Conservation (phyloP, 2,113 vertebrate genomes). For the Podilymbus podiceps region DNA sequence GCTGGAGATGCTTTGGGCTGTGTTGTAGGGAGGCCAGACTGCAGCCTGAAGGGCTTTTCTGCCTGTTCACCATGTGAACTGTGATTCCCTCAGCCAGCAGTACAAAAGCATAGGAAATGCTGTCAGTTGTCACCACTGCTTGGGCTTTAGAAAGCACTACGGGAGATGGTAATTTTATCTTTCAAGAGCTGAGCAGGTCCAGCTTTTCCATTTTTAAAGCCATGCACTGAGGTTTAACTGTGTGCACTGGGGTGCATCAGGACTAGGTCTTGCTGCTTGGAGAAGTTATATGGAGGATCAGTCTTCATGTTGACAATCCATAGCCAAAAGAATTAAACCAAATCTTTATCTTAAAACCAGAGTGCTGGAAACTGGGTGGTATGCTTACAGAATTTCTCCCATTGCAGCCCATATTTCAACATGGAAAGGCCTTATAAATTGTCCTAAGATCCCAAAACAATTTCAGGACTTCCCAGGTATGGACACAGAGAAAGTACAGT, state of each 20-base stretch:
- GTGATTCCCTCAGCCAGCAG: background rate
- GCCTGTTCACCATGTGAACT: background rate
- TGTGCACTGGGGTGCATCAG: background rate
- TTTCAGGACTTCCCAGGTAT: background rate
- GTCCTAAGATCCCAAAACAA: background rate
- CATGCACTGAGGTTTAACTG: background rate
- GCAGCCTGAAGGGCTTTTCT: background rate
- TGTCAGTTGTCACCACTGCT: background rate
- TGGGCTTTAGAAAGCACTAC: background rate
- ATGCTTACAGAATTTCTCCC: background rate
- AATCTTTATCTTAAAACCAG: background rate
- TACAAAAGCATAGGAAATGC: too few relatives aligned
- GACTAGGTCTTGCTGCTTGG: background rate
- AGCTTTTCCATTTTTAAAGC: background rate
- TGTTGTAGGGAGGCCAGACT: background rate
- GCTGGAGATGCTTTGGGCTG: background rate
- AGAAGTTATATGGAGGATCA: background rate
- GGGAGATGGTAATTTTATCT: background rate
- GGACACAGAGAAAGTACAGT: rapidly evolving
- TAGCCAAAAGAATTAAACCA: background rate
- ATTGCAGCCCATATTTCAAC: background rate
- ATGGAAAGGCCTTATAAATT: background rate
- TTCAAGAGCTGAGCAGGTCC: background rate
- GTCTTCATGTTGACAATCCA: background rate
- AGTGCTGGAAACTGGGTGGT: background rate